Evolutionary conservation across 1,140 invertebrate genomes (phyloP).

Genomic region (Parasteatoda tepidariorum): DNA sequence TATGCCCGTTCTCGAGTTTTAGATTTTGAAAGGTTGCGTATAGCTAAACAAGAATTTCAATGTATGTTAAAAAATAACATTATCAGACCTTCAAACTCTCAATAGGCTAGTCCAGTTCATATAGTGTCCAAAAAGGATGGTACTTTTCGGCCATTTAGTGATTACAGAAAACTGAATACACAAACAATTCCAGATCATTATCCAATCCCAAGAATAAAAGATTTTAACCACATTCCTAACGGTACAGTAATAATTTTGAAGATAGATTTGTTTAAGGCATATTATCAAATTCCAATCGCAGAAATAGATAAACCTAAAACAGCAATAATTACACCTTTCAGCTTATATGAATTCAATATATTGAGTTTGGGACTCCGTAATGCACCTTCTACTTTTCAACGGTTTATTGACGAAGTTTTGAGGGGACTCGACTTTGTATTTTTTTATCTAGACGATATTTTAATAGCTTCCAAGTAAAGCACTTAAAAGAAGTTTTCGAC

Average conservation of each 20-base stretch:
- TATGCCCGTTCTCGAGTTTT: constrained; percentile 13
- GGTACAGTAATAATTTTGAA: constrained; percentile 28
- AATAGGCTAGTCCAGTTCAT: constrained; percentile 67
- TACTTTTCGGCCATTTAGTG: constrained; percentile 51
- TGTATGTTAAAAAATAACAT: constrained; percentile 64
- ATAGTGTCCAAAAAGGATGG: constrained; percentile 61
- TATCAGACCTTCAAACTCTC: constrained; percentile 65
- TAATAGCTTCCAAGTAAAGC: constrained; percentile 68
- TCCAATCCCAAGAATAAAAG: constrained; percentile 52
- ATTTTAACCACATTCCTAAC: constrained; percentile 26
- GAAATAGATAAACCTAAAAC: constrained; percentile 25
- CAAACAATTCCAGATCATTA: constrained; percentile 47
- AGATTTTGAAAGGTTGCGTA: constrained; percentile 33
- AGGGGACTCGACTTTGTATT: not conserved
- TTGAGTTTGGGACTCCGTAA: constrained; percentile 60
- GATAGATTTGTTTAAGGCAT: constrained; percentile 38
- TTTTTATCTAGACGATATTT: constrained; percentile 63
- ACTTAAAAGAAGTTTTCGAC: constrained; percentile 67
- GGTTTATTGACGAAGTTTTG: constrained; percentile 39
- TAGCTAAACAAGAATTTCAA: constrained; percentile 44
- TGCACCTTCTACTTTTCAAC: constrained; percentile 43
- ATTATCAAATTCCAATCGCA: constrained; percentile 19
- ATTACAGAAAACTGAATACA: constrained; percentile 48
- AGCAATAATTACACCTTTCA: constrained; percentile 54
- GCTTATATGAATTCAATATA: constrained; percentile 44